Percentiles rank a stretch among this genome's conserved stretches.
phyloP scores from a whole-genome alignment of 2,113 vertebrate genomes.

The Riparia riparia region DNA sequence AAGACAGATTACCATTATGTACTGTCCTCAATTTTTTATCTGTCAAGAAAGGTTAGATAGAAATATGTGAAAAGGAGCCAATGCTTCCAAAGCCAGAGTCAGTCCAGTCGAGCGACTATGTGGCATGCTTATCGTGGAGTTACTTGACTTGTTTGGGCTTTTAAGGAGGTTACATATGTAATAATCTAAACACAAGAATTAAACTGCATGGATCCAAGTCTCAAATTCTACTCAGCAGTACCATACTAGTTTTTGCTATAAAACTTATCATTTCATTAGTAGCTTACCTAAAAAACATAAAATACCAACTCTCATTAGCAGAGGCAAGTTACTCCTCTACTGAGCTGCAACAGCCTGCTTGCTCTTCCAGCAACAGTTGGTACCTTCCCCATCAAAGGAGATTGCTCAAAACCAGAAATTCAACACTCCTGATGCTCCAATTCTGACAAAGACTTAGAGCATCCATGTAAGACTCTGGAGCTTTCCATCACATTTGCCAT shows the following conservation, averaged over 20 bases:
- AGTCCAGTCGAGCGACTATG: neutral
- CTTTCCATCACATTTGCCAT: slow-evolving; percentile 45
- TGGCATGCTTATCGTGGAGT: neutral
- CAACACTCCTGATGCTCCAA: neutral
- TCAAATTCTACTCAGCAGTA: neutral
- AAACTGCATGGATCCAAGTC: neutral
- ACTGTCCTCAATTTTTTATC: neutral
- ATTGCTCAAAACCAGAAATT: neutral
- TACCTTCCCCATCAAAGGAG: neutral
- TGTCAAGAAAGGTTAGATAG: neutral
- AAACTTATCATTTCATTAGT: neutral
- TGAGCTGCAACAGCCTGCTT: neutral
- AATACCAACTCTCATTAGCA: neutral
- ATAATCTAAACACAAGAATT: neutral
- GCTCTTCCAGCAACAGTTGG: neutral
- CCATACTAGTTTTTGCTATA: neutral
- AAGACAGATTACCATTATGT: neutral
- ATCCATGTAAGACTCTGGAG: neutral
- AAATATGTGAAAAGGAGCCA: neutral
- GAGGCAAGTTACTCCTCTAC: neutral
- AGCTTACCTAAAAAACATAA: neutral
- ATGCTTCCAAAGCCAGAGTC: neutral
- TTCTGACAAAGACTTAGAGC: neutral
- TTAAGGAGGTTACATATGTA: neutral
- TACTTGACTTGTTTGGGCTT: neutral